Evolutionary conservation across 1,140 invertebrate species (phyloP).

Genomic region (Drosophila ironensis): DNA sequence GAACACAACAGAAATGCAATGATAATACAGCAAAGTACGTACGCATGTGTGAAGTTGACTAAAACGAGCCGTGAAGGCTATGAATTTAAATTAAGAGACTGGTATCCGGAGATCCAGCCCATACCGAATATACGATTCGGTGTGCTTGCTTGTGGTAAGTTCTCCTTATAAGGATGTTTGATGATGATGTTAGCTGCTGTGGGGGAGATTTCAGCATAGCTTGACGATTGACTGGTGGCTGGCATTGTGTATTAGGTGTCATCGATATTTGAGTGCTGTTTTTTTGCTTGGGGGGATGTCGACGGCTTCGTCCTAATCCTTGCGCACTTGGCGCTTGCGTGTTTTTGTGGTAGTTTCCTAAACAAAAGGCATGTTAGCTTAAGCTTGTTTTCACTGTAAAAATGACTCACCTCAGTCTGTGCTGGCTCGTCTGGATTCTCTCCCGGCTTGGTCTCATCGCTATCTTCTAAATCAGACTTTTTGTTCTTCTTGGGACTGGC

Average conservation of each 20-base stretch:
- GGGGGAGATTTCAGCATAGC: conserved; percentile 12
- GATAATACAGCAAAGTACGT: conserved; percentile 57
- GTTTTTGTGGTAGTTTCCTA: conserved; percentile 67
- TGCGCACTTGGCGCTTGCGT: conserved; percentile 72
- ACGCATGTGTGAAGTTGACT: conserved; percentile 44
- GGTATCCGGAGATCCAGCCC: conserved; percentile 4
- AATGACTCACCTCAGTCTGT: conserved; percentile 61
- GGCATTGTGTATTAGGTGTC: conserved; percentile 60
- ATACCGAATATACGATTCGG: conserved; percentile 27
- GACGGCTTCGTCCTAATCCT: conserved; percentile 47
- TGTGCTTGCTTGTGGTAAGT: conserved; percentile 17
- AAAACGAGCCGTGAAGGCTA: conserved; percentile 58
- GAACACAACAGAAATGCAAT: conserved; percentile 55
- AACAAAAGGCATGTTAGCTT: not conserved
- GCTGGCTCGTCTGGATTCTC: conserved; percentile 41
- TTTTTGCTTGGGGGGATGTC: conserved; percentile 5
- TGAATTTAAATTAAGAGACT: conserved; percentile 53
- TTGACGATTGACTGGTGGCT: conserved; percentile 5
- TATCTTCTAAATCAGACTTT: conserved; percentile 78
- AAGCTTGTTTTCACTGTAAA: too few species aligned
- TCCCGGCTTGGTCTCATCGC: conserved; percentile 39
- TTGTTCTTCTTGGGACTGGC: conserved; percentile 67
- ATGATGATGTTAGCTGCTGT: conserved; percentile 2
- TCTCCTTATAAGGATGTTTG: not conserved
- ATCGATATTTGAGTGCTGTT: conserved; percentile 7